phyloP scores from a whole-genome alignment of 2,797 vertebrate genomes.

The Hippopotamyrus pictus region DNA sequence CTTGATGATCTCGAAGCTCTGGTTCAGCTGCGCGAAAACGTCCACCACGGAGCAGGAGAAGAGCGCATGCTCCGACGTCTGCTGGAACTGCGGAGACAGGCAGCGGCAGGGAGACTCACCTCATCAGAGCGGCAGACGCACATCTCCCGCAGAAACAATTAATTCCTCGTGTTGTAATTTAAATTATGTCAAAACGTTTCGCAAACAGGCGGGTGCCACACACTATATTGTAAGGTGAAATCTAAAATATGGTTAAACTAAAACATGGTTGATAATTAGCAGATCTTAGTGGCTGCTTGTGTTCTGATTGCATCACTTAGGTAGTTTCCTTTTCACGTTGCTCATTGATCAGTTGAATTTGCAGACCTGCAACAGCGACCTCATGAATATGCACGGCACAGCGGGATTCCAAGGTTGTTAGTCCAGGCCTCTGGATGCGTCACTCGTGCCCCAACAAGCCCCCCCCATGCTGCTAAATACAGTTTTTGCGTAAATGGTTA shows the following conservation, averaged over 20 bases:
- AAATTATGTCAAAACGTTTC: neutral
- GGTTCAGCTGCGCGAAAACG: constrained; percentile 96
- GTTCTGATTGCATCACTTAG: neutral
- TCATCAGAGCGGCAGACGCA: neutral
- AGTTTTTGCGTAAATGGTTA: neutral
- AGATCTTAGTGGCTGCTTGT: neutral
- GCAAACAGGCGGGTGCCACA: neutral
- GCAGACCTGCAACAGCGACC: neutral
- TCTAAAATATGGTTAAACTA: neutral
- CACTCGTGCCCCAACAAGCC: neutral
- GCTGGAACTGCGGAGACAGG: constrained; percentile 76
- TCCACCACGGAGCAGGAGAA: constrained; percentile 98
- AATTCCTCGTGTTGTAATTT: neutral
- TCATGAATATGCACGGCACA: neutral
- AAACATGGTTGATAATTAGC: neutral
- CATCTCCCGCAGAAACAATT: neutral
- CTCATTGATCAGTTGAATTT: neutral
- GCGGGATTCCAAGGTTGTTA: neutral
- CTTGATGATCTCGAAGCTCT: constrained; percentile 98
- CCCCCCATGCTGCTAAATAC: neutral
- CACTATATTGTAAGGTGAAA: neutral
- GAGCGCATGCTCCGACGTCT: constrained; percentile 92
- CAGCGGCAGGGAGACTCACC: neutral
- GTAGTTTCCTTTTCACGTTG: neutral
- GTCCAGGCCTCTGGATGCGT: neutral